Conservation (phyloP, 2,113 vertebrate genomes). For the Petromus typicus region DNA sequence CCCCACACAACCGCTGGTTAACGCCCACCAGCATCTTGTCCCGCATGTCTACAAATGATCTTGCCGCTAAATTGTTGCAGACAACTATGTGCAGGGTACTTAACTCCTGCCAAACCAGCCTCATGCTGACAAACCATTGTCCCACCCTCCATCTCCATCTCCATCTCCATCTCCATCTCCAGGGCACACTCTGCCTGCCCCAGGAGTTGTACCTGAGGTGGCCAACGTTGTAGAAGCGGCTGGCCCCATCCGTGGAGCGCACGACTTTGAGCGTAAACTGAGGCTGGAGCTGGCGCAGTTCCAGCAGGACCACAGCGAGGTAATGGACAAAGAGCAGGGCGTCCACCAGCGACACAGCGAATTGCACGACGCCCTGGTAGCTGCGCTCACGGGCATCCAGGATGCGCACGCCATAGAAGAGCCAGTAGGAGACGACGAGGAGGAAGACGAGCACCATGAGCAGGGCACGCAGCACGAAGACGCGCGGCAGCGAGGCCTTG, state of each 20-base stretch:
- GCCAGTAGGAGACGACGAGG: constrained; percentile 95
- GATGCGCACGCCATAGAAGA: constrained; percentile 94
- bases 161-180: neutral
- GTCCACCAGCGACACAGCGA: constrained; percentile 93
- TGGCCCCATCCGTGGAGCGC: constrained; percentile 93
- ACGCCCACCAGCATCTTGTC: neutral
- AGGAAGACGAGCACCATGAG: constrained; percentile 96
- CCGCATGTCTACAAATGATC: neutral
- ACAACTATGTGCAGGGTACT: neutral
- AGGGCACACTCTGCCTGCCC: neutral
- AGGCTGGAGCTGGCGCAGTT: constrained; percentile 94
- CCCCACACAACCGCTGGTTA: neutral
- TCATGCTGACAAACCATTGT: neutral
- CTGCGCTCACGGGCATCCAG: constrained; percentile 90
- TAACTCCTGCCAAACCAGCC: neutral
- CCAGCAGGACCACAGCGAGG: constrained; percentile 94
- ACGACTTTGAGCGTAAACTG: constrained; percentile 96
- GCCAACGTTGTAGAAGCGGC: constrained; percentile 95
- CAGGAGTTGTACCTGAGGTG: constrained; percentile 91
- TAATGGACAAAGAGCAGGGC: constrained; percentile 96
- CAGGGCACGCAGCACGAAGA: constrained; percentile 93
- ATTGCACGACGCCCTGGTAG: constrained; percentile 95
- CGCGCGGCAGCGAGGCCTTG: constrained; percentile 91
- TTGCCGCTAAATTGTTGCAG: neutral
- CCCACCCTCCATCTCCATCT: neutral